These are phyloP conservation scores for Uloborus plumipes DNA, from an alignment of 2,888 invertebrate genomes.

Conservation along the genomic window DNA sequence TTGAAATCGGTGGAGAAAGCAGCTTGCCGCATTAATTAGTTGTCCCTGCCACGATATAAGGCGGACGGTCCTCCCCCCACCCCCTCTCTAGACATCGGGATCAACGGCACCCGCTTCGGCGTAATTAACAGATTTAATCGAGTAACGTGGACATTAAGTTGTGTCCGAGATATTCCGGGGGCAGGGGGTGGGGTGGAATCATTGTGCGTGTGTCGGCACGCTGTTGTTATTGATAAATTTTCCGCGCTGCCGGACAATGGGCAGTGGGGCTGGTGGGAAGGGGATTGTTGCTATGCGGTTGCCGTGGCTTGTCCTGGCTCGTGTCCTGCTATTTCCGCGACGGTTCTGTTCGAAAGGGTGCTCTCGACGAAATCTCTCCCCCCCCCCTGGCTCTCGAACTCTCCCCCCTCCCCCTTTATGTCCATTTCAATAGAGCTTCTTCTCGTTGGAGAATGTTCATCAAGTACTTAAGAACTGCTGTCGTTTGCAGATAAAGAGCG, in stretches of 20 bases:
- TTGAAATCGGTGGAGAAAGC: conserved; percentile 41
- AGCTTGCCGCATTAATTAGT: conserved; percentile 64
- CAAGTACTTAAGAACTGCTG: no score
- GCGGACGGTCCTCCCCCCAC: conserved; percentile 2
- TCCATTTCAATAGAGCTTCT: neutral
- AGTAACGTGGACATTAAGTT: conserved; percentile 62
- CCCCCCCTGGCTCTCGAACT: neutral
- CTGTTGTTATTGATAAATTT: conserved; percentile 65
- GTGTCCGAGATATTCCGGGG: conserved; percentile 58
- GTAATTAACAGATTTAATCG: conserved; percentile 65
- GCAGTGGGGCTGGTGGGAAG: neutral
- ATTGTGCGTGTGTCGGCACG: conserved; percentile 55
- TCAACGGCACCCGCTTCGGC: conserved; percentile 61
- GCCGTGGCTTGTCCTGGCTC: conserved; percentile 34
- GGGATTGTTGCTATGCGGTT: conserved; percentile 57
- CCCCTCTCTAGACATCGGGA: conserved; percentile 60
- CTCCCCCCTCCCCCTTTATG: neutral
- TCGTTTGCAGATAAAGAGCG: no score
- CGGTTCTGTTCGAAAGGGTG: conserved; percentile 5
- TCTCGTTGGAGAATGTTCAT: no score
- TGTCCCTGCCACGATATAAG: conserved; percentile 12
- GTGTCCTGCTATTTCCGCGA: conserved; percentile 17
- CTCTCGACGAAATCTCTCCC: neutral
- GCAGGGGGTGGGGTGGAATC: neutral
- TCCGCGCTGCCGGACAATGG: conserved; percentile 59